Conservation (phyloP, 2,888 invertebrate genomes). For the Parochlus steinenii region DNA sequence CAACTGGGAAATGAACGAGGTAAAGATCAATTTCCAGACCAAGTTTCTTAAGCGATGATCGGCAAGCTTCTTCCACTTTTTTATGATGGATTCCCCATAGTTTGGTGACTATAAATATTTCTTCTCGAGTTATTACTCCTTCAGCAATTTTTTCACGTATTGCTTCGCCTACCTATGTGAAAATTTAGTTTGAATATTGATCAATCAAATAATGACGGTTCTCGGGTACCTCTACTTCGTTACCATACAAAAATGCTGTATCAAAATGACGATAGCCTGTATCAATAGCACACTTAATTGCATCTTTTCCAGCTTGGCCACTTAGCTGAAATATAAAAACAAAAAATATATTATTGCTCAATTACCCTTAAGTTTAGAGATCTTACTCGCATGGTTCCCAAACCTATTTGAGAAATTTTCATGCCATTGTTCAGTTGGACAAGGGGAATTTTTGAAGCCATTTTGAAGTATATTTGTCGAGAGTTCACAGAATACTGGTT, state of each 20-base stretch:
- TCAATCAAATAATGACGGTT: too few relatives aligned
- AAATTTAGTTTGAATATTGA: too few relatives aligned
- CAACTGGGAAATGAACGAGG: slow-evolving; percentile 6
- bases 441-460: too few relatives aligned
- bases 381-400: slow-evolving; percentile 58
- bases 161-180: slow-evolving; percentile 26
- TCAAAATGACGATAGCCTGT: slow-evolving; percentile 36
- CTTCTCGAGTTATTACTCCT: slow-evolving; percentile 27
- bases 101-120: slow-evolving; percentile 28
- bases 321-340: too few relatives aligned
- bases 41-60: not conserved
- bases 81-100: slow-evolving; percentile 20
- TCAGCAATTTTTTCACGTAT: slow-evolving; percentile 29
- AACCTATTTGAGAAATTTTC: slow-evolving; percentile 43
- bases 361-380: too few relatives aligned
- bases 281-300: slow-evolving; percentile 31
- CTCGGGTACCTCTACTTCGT: slow-evolving; percentile 28
- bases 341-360: too few relatives aligned
- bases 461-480: too few relatives aligned
- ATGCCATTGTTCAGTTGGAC: slow-evolving; percentile 39
- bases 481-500: too few relatives aligned
- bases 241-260: slow-evolving; percentile 33
- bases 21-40: slow-evolving; percentile 7
- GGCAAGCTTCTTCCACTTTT: slow-evolving; percentile 7
- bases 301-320: slow-evolving; percentile 16